Base-by-base conservation (phyloP, 2,113 vertebrate genomes). In the Gallinago media region DNA sequence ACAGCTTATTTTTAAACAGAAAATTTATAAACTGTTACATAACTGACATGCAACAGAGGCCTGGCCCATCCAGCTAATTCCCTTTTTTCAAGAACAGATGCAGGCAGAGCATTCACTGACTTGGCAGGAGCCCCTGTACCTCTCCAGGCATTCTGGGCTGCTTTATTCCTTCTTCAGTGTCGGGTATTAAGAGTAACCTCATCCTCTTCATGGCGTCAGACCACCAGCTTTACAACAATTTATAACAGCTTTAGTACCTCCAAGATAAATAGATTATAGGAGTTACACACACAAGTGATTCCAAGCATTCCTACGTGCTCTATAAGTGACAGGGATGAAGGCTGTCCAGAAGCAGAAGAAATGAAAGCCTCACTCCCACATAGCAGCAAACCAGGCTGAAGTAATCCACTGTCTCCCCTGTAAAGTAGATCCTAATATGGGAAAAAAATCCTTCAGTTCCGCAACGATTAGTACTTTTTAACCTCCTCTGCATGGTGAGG, bases 1-100 rank as follows among this genome's bases (percentile, higher is more conserved):
- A 84, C 65, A 47, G 32, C 42, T 92, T 77, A 92, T 81, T 95
- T 96, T 92, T 92, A 92, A 91, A 84, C 14, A 62, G 54, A 82
- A 88, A 91, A 88, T 92, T 58, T 84, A 94, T 86, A 89, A 92
- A 84, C 88, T 80, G 46, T 74, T 83, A 50, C n/a, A 26, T 76
- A 91, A 80, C 50, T 91, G 86, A 92, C 76, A 83, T 29, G 82
- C 32, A 85, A 49, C 25, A 74, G 50, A 77, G 55, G 29, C 34
- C 55, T 92, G 55, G 32, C 29, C 72, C 22, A 80, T 94, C n/a
- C 82, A 50, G 36, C 50, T 59, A 74, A 86, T 59, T 71, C 50
- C 17, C 4, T 65, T 62, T 81, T 88, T 79, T 66, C 55, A 94
- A 84, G 79, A 63, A n/a, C 55, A 83, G 79, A 77, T 91, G 46